phyloP scores from a whole-genome alignment of 2,888 invertebrate species.

The Lepidochrysops patricia region DNA sequence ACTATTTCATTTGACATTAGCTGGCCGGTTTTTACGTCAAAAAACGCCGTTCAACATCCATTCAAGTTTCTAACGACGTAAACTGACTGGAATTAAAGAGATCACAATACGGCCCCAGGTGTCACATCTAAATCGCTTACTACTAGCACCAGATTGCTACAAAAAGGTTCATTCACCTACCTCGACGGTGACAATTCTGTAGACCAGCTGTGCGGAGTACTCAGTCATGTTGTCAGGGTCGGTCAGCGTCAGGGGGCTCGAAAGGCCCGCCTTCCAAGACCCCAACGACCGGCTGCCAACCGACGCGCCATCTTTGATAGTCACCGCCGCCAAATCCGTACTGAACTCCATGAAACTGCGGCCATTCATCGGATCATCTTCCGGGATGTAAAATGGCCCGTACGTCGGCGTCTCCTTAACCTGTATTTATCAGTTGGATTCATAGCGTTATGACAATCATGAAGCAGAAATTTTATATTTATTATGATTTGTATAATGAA shows the following conservation, averaged over 20 bases:
- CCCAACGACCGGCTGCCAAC: conserved; percentile 82
- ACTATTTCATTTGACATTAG: too few species aligned
- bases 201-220: conserved; percentile 87
- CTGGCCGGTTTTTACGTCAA: too few species aligned
- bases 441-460: too few species aligned
- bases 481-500: too few species aligned
- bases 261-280: conserved; percentile 85
- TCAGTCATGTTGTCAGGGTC: conserved; percentile 81
- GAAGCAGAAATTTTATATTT: too few species aligned
- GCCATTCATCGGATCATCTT: conserved; percentile 79
- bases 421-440: too few species aligned
- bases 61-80: too few species aligned
- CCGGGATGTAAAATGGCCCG: conserved; percentile 77
- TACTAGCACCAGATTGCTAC: background rate
- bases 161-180: conserved; percentile 74
- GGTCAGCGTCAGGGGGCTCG: conserved; percentile 77
- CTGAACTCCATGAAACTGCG: conserved; percentile 83
- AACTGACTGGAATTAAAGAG: too few species aligned
- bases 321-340: conserved; percentile 81
- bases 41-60: too few species aligned
- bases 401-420: conserved; percentile 80
- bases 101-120: too few species aligned
- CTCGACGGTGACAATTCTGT: conserved; percentile 88
- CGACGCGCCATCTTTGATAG: conserved; percentile 81
- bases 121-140: background rate